phyloP scores from a whole-genome alignment of 1,140 invertebrate species.

The Calephelis virginiensis region DNA sequence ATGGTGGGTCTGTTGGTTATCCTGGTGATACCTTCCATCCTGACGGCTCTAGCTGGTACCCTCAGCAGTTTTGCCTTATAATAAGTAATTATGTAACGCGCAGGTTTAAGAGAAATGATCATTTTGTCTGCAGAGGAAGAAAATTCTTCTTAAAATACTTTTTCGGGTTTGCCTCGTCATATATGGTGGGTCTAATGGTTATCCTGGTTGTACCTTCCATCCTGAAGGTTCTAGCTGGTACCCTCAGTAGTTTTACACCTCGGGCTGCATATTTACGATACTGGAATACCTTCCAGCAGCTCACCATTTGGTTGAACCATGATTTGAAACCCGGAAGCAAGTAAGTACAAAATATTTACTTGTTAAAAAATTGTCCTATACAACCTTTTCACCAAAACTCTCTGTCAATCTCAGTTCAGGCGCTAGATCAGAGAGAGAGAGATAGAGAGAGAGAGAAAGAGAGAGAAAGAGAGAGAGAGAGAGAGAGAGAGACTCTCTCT shows the following conservation, averaged over 20 bases:
- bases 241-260: background rate
- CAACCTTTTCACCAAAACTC: too few relatives aligned
- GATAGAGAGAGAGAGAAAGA: too few relatives aligned
- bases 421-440: too few relatives aligned
- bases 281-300: background rate
- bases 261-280: background rate
- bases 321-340: constrained; percentile 4
- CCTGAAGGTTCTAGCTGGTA: background rate
- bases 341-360: background rate
- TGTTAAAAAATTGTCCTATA: too few relatives aligned
- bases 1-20: background rate
- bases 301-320: background rate
- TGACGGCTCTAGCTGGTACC: background rate
- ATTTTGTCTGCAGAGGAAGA: background rate
- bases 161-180: background rate
- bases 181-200: background rate
- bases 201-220: background rate
- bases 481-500: too few relatives aligned
- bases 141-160: constrained; percentile 3
- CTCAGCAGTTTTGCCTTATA: background rate
- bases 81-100: too few relatives aligned
- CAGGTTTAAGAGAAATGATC: too few relatives aligned
- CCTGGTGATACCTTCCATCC: background rate
- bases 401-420: too few relatives aligned
- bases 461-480: too few relatives aligned